These are phyloP conservation scores for Netelia virgata DNA, from an alignment of 2,888 invertebrate genomes.

Conservation along the genomic window DNA sequence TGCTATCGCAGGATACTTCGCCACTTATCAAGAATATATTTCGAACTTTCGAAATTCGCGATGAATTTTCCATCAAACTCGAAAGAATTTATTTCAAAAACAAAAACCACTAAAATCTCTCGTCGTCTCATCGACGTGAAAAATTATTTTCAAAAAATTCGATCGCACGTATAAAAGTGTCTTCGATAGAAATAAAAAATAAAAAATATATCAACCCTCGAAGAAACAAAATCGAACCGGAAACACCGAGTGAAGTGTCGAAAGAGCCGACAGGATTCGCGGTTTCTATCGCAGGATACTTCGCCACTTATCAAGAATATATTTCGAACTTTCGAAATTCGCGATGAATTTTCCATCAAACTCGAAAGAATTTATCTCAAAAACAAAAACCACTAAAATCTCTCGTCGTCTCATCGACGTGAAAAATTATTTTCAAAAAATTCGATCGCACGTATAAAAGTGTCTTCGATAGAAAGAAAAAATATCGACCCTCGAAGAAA, in stretches of 20 bases:
- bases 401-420: background rate
- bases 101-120: background rate
- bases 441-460: too few species aligned
- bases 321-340: background rate
- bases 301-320: slow-evolving; percentile 15
- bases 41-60: background rate
- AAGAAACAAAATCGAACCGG: background rate
- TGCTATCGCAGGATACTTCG: background rate
- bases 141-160: too few species aligned
- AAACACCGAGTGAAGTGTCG: background rate
- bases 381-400: background rate
- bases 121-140: too few species aligned
- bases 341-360: background rate
- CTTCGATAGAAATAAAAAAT: background rate
- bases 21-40: slow-evolving; percentile 11
- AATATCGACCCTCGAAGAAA: background rate
- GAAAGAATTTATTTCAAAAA: background rate
- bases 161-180: too few species aligned
- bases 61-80: background rate
- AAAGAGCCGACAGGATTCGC: too few species aligned
- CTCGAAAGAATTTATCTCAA: background rate
- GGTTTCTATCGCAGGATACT: background rate
- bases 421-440: too few species aligned
- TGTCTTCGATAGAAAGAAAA: background rate
- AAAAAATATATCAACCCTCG: background rate